These are phyloP conservation scores for Semaprochilodus insignis DNA, from an alignment of 2,797 vertebrate genomes.

Conservation along the genomic window DNA sequence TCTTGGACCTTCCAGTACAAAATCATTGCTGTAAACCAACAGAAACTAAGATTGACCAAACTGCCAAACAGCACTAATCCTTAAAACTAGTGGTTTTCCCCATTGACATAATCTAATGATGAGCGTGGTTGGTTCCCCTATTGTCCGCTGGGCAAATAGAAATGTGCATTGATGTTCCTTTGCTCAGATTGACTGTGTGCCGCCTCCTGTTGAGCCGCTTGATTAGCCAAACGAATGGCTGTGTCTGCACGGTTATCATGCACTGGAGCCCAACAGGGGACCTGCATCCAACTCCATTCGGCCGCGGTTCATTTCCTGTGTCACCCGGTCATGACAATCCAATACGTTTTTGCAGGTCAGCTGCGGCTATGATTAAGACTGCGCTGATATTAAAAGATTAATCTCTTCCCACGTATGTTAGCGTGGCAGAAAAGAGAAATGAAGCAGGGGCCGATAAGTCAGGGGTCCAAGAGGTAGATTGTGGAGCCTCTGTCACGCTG, in stretches of 20 bases:
- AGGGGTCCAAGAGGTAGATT: constrained; percentile 36
- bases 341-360: constrained; percentile 43
- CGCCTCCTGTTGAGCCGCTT: constrained; percentile 25
- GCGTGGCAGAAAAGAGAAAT: constrained; percentile 26
- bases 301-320: constrained; percentile 52
- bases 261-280: constrained; percentile 29
- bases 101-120: constrained; percentile 8
- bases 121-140: constrained; percentile 7
- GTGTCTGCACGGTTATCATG: constrained; percentile 27
- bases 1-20: not conserved
- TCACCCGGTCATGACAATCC: constrained; percentile 42
- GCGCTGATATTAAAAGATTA: constrained; percentile 56
- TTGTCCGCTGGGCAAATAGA: constrained; percentile 26
- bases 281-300: constrained; percentile 15
- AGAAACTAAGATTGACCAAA: not conserved
- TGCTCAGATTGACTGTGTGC: constrained; percentile 27
- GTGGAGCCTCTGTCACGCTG: constrained; percentile 28
- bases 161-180: constrained; percentile 34
- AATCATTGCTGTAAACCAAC: not conserved
- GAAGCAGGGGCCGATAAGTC: constrained; percentile 40
- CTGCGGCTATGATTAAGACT: constrained; percentile 58
- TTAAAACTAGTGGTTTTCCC: not conserved
- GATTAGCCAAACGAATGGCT: constrained; percentile 43
- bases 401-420: constrained; percentile 45
- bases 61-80: not conserved